phyloP scores from a whole-genome alignment of 2,888 invertebrate genomes.

The Acanthoscelides obtectus region DNA sequence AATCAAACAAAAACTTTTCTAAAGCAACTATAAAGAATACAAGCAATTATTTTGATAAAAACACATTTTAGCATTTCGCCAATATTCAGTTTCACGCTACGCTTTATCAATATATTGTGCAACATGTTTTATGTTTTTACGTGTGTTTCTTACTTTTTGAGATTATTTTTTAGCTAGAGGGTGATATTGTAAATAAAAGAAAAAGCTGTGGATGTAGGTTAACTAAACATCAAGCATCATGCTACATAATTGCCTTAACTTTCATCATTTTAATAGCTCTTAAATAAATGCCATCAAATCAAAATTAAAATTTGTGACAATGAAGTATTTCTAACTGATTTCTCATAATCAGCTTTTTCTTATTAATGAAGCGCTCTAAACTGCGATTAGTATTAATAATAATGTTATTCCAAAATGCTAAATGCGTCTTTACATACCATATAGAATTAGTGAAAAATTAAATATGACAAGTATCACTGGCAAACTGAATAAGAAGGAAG shows the following conservation, averaged over 20 bases:
- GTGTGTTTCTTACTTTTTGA: too few species aligned
- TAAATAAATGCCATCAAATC: too few species aligned
- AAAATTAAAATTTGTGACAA: too few species aligned
- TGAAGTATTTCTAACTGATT: too few species aligned
- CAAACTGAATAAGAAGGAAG: slow-evolving; percentile 13
- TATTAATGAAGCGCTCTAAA: too few species aligned
- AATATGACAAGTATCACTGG: slow-evolving; percentile 9
- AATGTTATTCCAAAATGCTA: neutral
- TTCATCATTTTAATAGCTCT: too few species aligned
- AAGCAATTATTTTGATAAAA: slow-evolving; percentile 13
- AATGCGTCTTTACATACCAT: slow-evolving; percentile 4
- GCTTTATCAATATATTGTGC: too few species aligned
- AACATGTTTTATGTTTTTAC: too few species aligned
- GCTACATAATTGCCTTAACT: too few species aligned
- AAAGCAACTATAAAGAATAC: neutral
- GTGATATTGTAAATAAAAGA: neutral
- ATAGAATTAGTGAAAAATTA: slow-evolving; percentile 19
- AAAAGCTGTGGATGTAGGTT: neutral
- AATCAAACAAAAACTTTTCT: slow-evolving; percentile 26
- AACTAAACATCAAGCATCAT: too few species aligned
- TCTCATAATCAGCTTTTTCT: neutral
- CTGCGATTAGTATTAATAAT: too few species aligned
- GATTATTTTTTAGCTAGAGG: neutral
- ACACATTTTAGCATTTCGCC: neutral
- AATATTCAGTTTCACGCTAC: too few species aligned